phyloP scores from a whole-genome alignment of 2,888 invertebrate genomes.

The Drosophila longiperda region DNA sequence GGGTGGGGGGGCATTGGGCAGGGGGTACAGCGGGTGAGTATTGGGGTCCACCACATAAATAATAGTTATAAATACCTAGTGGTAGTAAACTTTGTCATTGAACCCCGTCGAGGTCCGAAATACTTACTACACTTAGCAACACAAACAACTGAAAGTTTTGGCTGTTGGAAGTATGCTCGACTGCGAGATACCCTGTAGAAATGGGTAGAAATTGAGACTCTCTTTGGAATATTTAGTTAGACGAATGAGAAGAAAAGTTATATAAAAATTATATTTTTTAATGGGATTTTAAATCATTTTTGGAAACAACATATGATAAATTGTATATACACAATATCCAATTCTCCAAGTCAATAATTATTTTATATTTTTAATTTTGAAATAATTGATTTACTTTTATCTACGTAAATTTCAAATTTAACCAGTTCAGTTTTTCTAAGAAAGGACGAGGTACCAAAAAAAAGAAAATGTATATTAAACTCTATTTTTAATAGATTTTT shows the following conservation, averaged over 20 bases:
- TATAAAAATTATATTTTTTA: neutral
- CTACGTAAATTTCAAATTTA: no score
- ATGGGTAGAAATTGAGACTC: neutral
- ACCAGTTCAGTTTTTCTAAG: no score
- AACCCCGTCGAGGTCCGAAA: slow-evolving; percentile 62
- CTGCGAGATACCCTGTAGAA: neutral
- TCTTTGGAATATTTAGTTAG: neutral
- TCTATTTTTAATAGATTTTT: no score
- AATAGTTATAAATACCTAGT: slow-evolving; percentile 81
- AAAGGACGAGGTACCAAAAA: no score
- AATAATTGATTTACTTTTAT: no score
- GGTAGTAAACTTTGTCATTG: slow-evolving; percentile 80
- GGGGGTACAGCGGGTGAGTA: slow-evolving; percentile 1
- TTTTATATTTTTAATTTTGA: no score
- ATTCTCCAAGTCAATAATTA: no score
- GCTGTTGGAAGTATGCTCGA: neutral
- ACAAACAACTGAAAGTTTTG: slow-evolving; percentile 41
- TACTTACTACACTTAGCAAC: slow-evolving; percentile 62
- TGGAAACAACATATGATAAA: neutral
- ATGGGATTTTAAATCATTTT: neutral
- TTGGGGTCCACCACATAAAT: slow-evolving; percentile 66
- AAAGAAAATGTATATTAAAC: no score
- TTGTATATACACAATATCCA: no score
- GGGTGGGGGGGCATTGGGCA: slow-evolving; percentile 1
- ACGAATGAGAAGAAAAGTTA: rapidly evolving